Evolutionary conservation across 2,797 vertebrate genomes (phyloP), one percentile per base, ranked within the genome.

Genomic region (Huso huso): DNA sequence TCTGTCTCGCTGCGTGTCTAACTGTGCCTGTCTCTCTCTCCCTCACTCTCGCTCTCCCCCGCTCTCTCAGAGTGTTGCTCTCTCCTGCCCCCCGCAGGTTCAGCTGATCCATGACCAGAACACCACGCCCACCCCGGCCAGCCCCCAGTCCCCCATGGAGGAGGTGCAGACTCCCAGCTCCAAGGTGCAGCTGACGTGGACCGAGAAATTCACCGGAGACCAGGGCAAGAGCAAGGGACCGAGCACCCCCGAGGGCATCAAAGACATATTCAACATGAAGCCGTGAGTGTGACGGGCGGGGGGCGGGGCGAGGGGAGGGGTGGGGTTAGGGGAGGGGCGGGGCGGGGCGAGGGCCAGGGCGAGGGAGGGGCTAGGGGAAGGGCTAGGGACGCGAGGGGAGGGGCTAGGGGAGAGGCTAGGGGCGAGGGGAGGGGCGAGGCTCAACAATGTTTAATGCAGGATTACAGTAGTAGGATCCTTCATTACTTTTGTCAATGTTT

Each of bases 211-310:
- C 0, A 91, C 89, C 0, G 92, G 92, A 0, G 94, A 97, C 79
- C 91, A 94, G 66, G 90, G 88, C 75, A 95, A 97, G 80, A 92
- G 91, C 64, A 88, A 90, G 10, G 92, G 91, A 61, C 92, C 91
- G 0, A 85, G 92, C 79, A 95, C 94, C 72, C 89, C 94, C 0
- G 93, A 94, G 74, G 92, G 90, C 84, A 94, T 98, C 86, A 97
- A 95, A 82, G 95, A 99, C 80, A 92, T 99, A 83, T 98, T 99
- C 91, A 99, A 88, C 88, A 99, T 99, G 96, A 99, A 99, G 87
- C 97, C 97, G 97, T 99, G 89, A 58, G 93, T 90, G 18, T 60
- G n/a, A 10, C 52, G 23, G n/a, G 52, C 6, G 23, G 23, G 15
- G 15, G 15, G 15, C 1, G 15, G 15, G 15, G 15, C 15, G 15